These are phyloP conservation scores for Scaptomyza flava DNA, from an alignment of 2,888 invertebrate species.

Conservation along the genomic window DNA sequence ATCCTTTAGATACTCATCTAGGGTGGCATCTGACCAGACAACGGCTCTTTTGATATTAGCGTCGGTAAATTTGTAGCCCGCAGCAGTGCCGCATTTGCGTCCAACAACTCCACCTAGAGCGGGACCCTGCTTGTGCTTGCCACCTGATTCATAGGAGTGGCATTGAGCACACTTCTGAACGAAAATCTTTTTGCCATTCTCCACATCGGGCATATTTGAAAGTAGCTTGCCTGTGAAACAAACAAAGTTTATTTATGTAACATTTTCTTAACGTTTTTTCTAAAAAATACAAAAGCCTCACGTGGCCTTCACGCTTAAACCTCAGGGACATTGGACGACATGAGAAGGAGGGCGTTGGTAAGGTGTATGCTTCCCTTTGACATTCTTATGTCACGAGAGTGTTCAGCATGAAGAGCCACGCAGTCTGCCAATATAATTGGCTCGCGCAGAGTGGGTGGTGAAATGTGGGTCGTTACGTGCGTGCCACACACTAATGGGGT, in stretches of 20 bases:
- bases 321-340: constrained; percentile 62
- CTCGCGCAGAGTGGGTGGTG: constrained; percentile 37
- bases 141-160: constrained; percentile 95
- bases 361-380: constrained; percentile 1
- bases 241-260: constrained; percentile 10
- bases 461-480: constrained; percentile 55
- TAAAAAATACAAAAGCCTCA: constrained; percentile 27
- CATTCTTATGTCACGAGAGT: constrained; percentile 45
- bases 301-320: constrained; percentile 48
- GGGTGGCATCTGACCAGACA: constrained; percentile 95
- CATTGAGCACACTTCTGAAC: constrained; percentile 98
- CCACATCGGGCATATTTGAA: constrained; percentile 91
- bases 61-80: constrained; percentile 95
- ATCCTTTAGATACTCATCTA: constrained; percentile 97
- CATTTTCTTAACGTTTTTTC: constrained; percentile 22
- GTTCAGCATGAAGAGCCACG: constrained; percentile 48
- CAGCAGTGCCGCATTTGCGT: constrained; percentile 96
- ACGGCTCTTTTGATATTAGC: constrained; percentile 98
- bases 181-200: constrained; percentile 98
- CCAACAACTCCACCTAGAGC: constrained; percentile 96
- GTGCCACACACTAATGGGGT: constrained; percentile 40
- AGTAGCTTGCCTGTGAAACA: constrained; percentile 20
- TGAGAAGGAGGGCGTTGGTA: constrained; percentile 2
- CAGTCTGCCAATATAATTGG: constrained; percentile 69
- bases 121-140: constrained; percentile 98